Percentiles rank a stretch among this genome's conserved stretches.
Conservation (phyloP, 2,113 vertebrate genomes). For the Lipophrys pholis region DNA sequence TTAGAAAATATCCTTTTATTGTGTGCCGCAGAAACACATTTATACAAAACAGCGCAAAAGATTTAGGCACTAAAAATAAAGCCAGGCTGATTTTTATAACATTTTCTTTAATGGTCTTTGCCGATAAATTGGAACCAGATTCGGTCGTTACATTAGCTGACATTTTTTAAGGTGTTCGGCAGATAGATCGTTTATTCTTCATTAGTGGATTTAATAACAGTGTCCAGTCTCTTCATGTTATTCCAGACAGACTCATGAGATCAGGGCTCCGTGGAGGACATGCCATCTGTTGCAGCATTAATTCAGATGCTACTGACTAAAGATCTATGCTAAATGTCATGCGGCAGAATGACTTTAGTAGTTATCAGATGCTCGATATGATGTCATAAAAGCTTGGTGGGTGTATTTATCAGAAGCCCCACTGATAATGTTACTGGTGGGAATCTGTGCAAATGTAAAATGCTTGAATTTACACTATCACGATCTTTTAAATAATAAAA, state of each 20-base stretch:
- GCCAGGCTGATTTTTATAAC: neutral
- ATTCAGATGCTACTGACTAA: no score
- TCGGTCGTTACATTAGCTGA: neutral
- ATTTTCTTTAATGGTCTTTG: neutral
- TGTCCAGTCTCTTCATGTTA: neutral
- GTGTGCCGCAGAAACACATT: neutral
- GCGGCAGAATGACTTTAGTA: no score
- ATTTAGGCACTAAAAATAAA: neutral
- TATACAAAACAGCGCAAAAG: neutral
- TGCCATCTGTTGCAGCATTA: no score
- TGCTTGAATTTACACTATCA: no score
- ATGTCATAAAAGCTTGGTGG: no score
- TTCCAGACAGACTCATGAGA: neutral
- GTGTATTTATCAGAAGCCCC: no score
- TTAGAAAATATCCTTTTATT: neutral
- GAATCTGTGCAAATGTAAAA: no score
- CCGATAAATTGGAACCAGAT: neutral
- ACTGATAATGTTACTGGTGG: no score
- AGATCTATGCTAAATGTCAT: no score
- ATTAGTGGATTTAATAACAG: neutral
- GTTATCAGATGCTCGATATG: no score
- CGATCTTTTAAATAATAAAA: no score
- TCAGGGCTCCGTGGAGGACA: neutral
- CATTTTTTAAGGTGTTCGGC: no score
- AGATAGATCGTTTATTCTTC: neutral